These are phyloP conservation scores for Australoheros scitulus DNA, from an alignment of 2,113 vertebrate species.

Conservation along the genomic window DNA sequence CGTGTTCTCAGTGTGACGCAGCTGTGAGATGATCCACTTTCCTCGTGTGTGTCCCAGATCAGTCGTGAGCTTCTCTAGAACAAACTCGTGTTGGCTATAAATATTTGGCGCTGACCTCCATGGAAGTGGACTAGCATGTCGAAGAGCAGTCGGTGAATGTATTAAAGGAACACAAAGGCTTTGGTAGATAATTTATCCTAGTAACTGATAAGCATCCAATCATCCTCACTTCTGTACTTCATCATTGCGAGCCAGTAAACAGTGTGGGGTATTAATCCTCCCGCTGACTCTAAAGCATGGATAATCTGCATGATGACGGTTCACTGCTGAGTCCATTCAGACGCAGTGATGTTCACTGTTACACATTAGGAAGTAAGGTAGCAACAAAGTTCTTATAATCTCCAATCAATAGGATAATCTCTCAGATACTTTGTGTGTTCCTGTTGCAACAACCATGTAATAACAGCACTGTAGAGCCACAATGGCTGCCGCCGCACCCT, in stretches of 20 bases:
- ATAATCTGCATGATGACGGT: background rate
- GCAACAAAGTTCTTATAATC: background rate
- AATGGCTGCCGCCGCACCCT: constrained; percentile 12
- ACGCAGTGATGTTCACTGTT: background rate
- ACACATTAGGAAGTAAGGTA: background rate
- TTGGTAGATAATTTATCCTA: constrained; percentile 20
- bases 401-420: background rate
- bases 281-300: background rate
- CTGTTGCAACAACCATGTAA: background rate
- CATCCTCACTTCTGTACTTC: background rate
- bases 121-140: background rate
- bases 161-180: constrained; percentile 2
- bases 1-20: constrained; percentile 1
- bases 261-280: background rate
- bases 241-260: background rate
- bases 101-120: constrained; percentile 27
- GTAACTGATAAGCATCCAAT: background rate
- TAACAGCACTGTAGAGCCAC: constrained; percentile 7
- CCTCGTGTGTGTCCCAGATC: constrained; percentile 13
- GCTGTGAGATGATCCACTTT: constrained; percentile 7
- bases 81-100: constrained; percentile 10
- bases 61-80: constrained; percentile 13
- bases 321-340: background rate
- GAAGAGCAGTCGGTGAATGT: constrained; percentile 31
- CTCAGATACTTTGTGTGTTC: constrained; percentile 6